Evolutionary conservation across 2,888 invertebrate genomes (phyloP), one percentile per base, ranked within the genome.

Genomic region (Protophormia terraenovae): DNA sequence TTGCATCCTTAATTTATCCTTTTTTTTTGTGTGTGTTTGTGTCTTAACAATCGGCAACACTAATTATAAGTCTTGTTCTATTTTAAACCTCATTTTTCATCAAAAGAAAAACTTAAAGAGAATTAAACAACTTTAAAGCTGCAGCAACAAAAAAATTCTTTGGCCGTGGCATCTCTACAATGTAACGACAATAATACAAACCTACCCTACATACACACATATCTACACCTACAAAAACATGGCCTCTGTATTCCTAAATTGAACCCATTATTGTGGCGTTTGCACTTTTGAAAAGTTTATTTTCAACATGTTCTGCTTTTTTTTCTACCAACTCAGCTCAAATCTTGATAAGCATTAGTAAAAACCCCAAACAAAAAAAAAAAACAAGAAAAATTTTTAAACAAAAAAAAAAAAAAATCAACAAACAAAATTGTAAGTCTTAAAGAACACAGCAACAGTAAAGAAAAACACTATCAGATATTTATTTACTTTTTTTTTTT

Each of bases 341-440:
- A 86, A 87, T 87, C 87, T 83, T 86, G 87, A 87, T 87, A 87
- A 87, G 84, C 76, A 83, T 86, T 86, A 86, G 80, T 83, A 76
- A 83, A 86, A 86, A 79, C 83, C 79, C 67, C 45, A 66, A 24
- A 83, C 62, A 75, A 77, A 81, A 76, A 84, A 53, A 69, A 66
- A 69, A 29, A 67, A 72, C 75, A 73, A 53, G 67, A 58, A 45
- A 62, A 71, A 71, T 64, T 62, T 79, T n/a, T 72, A 41, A 71
- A 75, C 72, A 76, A 53, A 66, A 67, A 22, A 60, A 81, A 87
- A 60, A 82, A 78, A 79, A 73, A 38, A 60, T 64, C 19, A 67
- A 79, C 67, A 72, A 67, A 64, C 32, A 38, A 60, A 60, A 80
- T 32, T 35, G n/a, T 29, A 64, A 58, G 53, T 66, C 58, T 35